Evolutionary conservation across 2,888 invertebrate genomes (phyloP).

Genomic region (Holacanthella duospinosa): DNA sequence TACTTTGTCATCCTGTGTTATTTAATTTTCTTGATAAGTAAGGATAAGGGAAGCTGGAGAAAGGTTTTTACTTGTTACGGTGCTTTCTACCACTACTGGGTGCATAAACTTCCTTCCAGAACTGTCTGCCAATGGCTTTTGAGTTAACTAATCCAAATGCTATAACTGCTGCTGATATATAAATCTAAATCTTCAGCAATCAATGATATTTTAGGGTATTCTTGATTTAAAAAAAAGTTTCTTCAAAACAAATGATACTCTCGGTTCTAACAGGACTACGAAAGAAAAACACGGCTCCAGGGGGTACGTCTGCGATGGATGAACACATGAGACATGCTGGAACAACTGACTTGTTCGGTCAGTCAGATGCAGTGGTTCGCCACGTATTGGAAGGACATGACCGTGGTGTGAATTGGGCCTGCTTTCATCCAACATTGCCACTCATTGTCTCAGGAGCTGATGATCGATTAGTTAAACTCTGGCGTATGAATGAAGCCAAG

Average conservation of each 20-base stretch:
- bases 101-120: background rate
- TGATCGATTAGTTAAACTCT: conserved; percentile 91
- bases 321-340: conserved; percentile 70
- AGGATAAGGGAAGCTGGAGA: too few relatives aligned
- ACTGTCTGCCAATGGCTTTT: background rate
- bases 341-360: conserved; percentile 88
- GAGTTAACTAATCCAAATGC: background rate
- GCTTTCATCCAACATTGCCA: conserved; percentile 89
- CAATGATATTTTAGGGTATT: background rate
- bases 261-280: conserved; percentile 65
- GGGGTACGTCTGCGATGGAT: conserved; percentile 61
- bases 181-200: too few relatives aligned
- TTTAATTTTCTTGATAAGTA: too few relatives aligned
- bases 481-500: conserved; percentile 98
- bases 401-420: conserved; percentile 97
- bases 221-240: too few relatives aligned
- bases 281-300: conserved; percentile 96
- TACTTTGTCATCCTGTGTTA: too few relatives aligned
- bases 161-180: too few relatives aligned
- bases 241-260: too few relatives aligned
- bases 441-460: conserved; percentile 97
- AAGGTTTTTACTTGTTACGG: too few relatives aligned
- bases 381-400: conserved; percentile 89
- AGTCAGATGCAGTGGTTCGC: conserved; percentile 84
- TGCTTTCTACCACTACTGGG: too few relatives aligned